Conservation (phyloP, 2,797 vertebrate genomes). For the Megaceryle alcyon region DNA sequence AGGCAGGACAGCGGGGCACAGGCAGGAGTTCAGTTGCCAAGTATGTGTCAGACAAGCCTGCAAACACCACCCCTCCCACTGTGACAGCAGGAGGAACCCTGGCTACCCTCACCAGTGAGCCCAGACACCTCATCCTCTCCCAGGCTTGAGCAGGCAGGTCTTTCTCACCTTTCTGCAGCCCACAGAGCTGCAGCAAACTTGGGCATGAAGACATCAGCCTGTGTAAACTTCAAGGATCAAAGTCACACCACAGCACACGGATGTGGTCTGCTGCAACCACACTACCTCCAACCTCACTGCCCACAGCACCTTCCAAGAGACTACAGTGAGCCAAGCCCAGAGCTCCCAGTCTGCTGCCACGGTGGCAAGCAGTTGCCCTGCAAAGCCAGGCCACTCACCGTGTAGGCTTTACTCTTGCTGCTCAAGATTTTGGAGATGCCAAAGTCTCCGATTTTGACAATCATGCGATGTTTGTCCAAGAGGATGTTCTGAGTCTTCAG, state of each 20-base stretch:
- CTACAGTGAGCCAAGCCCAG: neutral
- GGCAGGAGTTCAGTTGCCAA: conserved; percentile 2
- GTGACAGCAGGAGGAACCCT: neutral
- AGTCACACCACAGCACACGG: neutral
- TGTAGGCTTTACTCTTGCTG: conserved; percentile 99
- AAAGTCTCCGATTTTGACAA: conserved; percentile 97
- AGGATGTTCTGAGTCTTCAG: conserved; percentile 99
- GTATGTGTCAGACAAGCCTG: neutral
- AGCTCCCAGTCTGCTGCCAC: neutral
- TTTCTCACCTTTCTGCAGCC: neutral
- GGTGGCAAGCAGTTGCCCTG: neutral
- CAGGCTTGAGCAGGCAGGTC: neutral
- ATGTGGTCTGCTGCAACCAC: neutral
- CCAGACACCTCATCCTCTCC: neutral
- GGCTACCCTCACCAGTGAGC: neutral
- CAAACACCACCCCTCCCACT: neutral
- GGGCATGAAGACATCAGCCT: neutral
- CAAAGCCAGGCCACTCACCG: conserved; percentile 77
- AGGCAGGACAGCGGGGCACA: neutral
- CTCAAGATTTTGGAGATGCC: conserved; percentile 99
- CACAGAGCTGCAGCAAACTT: neutral
- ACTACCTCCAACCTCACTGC: neutral
- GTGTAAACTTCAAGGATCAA: neutral
- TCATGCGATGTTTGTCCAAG: conserved; percentile 97
- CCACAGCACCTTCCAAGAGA: neutral